Evolutionary conservation across 2,888 invertebrate genomes (phyloP).

Genomic region (Blastobasis adustella): DNA sequence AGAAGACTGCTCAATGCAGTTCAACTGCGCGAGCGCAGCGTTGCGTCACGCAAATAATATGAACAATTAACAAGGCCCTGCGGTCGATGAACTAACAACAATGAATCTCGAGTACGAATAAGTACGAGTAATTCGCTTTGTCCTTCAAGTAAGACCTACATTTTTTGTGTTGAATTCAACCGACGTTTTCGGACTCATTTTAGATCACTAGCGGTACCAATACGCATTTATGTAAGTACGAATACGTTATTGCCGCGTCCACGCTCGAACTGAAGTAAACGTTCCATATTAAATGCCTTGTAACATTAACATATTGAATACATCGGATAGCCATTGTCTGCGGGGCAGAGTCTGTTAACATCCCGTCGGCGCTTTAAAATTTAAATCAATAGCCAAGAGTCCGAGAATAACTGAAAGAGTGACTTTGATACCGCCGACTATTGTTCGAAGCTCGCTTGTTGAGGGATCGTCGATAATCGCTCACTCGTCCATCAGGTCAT

Average conservation of each 20-base stretch:
- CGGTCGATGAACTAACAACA: slow-evolving; percentile 37
- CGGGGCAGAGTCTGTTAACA: too few relatives aligned
- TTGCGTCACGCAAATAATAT: slow-evolving; percentile 41
- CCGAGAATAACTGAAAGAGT: slow-evolving; percentile 3
- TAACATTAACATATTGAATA: too few relatives aligned
- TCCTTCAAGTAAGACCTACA: slow-evolving; percentile 29
- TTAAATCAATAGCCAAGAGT: slow-evolving; percentile 10
- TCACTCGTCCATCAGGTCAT: slow-evolving; percentile 61
- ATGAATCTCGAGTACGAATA: slow-evolving; percentile 18
- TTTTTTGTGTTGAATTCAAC: too few relatives aligned
- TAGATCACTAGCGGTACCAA: too few relatives aligned
- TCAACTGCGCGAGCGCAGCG: slow-evolving; percentile 18
- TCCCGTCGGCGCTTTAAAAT: background rate
- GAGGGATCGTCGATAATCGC: slow-evolving; percentile 59
- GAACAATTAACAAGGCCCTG: slow-evolving; percentile 34
- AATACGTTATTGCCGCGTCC: too few relatives aligned
- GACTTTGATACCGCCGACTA: slow-evolving; percentile 42
- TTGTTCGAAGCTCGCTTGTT: slow-evolving; percentile 37
- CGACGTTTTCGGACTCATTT: too few relatives aligned
- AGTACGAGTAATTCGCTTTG: slow-evolving; percentile 17
- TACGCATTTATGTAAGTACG: too few relatives aligned
- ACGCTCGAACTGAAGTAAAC: too few relatives aligned
- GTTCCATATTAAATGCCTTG: too few relatives aligned
- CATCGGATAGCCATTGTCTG: too few relatives aligned
- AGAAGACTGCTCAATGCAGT: slow-evolving; percentile 1